Evolutionary conservation across 2,113 vertebrate species (phyloP).

Genomic region (Vulpes ferrilata): DNA sequence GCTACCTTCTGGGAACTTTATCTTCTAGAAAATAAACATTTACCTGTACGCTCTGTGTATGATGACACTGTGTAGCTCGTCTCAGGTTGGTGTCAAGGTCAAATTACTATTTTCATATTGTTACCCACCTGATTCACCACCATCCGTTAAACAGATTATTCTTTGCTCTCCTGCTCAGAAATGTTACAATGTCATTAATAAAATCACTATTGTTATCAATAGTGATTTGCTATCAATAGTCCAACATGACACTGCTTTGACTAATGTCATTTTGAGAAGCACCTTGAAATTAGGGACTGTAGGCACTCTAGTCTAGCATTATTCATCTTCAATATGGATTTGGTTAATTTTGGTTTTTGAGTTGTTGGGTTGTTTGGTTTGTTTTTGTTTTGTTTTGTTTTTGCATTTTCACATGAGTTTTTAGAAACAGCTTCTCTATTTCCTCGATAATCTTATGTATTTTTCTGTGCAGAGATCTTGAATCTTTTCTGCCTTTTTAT

Average conservation of each 20-base stretch:
- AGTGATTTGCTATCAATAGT: not conserved
- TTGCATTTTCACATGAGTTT: not conserved
- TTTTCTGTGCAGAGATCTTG: not conserved
- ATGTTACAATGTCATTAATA: not conserved
- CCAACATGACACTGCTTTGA: not conserved
- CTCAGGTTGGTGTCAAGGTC: not conserved
- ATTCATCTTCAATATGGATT: not conserved
- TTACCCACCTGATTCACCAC: not conserved
- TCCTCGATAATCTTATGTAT: not conserved
- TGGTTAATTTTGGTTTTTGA: not conserved
- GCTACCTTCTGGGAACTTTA: not conserved
- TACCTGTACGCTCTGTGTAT: not conserved
- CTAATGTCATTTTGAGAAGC: not conserved
- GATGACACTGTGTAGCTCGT: not conserved
- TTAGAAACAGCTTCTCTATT: not conserved
- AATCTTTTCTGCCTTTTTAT: not conserved
- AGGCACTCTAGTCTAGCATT: too few species aligned
- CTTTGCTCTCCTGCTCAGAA: not conserved
- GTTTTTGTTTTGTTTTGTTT: too few species aligned
- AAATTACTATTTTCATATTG: not conserved
- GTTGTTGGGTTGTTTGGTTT: too few species aligned
- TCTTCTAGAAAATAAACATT: not conserved
- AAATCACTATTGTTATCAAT: not conserved
- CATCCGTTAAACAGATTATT: not conserved
- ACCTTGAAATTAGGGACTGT: not conserved